Evolutionary conservation across 2,888 invertebrate genomes (phyloP), one percentile per base, ranked within the genome.

Genomic region (Drosophila anceps): DNA sequence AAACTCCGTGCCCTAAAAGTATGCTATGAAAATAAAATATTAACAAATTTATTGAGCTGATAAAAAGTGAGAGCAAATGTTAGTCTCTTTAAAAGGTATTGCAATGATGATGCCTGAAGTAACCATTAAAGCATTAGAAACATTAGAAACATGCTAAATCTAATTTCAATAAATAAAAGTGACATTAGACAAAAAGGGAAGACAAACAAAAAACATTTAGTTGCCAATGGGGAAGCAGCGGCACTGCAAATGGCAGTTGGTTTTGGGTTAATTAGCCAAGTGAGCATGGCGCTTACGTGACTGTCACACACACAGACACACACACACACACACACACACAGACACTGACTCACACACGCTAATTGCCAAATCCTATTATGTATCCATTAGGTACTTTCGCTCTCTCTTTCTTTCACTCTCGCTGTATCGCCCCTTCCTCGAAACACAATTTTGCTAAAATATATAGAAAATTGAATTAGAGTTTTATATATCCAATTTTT

Each of bases 301-400:
- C 74, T 63, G 64, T 31, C 66, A 51, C 71, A 71, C 69, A 60
- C 43, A 64, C 46, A 69, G 41, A 55, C 57, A 66, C 69, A 69
- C 41, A 59, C 65, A 64, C 69, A 37, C 60, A 46, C 72, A 69
- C 71, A 63, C 46, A 63, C 44, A 69, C 41, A 54, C 58, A 69
- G 2, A 65, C 48, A 67, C 48, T 44, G 57, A 69, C 69, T 69
- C 65, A 62, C 70, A 51, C 61, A 65, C 72, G 73, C 82, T 87
- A 89, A 88, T 86, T 88, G 82, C 81, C 83, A 90, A 90, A 90
- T 90, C 89, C 86, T 91, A 88, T 91, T 91, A 90, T 90, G 86
- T 88, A 85, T 90, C 91, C 91, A 91, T 90, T 90, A 90, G 89
- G 89, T 73, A 87, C 83, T 84, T 53, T 53, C 15, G 20, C 18